Evolutionary conservation across 1,140 invertebrate genomes (phyloP).

Genomic region (Forficula auricularia): DNA sequence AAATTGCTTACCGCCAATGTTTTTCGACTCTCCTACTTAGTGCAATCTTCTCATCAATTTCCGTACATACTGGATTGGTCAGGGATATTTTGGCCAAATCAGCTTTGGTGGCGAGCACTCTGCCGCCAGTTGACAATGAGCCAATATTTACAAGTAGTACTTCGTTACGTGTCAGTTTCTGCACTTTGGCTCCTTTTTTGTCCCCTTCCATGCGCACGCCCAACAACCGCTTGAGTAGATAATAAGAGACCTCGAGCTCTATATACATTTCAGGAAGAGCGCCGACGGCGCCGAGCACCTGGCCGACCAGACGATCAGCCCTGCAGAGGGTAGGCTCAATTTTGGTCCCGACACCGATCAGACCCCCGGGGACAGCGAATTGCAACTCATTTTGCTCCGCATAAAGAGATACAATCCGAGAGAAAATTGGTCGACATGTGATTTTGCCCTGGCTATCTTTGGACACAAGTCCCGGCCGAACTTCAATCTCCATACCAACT

Average conservation of each 20-base stretch:
- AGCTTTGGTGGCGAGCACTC: slow-evolving; percentile 87
- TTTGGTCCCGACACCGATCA: slow-evolving; percentile 97
- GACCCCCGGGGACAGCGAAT: slow-evolving; percentile 94
- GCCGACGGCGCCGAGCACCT: slow-evolving; percentile 94
- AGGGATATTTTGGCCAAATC: slow-evolving; percentile 96
- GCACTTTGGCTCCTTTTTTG: slow-evolving; percentile 91
- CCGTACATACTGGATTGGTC: slow-evolving; percentile 95
- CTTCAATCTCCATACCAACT: slow-evolving; percentile 79
- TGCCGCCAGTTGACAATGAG: slow-evolving; percentile 91
- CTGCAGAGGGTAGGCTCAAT: slow-evolving; percentile 96
- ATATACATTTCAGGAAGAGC: slow-evolving; percentile 93
- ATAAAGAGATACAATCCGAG: slow-evolving; percentile 92
- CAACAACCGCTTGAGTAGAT: slow-evolving; percentile 81
- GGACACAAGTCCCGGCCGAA: slow-evolving; percentile 86
- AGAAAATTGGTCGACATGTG: slow-evolving; percentile 90
- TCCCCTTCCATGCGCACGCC: slow-evolving; percentile 97
- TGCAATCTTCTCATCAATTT: slow-evolving; percentile 96
- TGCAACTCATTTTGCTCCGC: slow-evolving; percentile 98
- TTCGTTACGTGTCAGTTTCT: slow-evolving; percentile 76
- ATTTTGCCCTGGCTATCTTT: slow-evolving; percentile 92
- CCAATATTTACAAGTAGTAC: slow-evolving; percentile 97
- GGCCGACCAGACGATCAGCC: slow-evolving; percentile 94
- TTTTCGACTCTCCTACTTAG: slow-evolving; percentile 94
- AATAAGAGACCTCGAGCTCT: slow-evolving; percentile 96
- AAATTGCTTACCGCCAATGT: slow-evolving; percentile 74